Evolutionary conservation across 30 jellyfish, hydroid and myxozoan genomes (phyloP), one percentile per base, ranked within the genome.

Genomic region (Pseudorhiza aurosa): DNA sequence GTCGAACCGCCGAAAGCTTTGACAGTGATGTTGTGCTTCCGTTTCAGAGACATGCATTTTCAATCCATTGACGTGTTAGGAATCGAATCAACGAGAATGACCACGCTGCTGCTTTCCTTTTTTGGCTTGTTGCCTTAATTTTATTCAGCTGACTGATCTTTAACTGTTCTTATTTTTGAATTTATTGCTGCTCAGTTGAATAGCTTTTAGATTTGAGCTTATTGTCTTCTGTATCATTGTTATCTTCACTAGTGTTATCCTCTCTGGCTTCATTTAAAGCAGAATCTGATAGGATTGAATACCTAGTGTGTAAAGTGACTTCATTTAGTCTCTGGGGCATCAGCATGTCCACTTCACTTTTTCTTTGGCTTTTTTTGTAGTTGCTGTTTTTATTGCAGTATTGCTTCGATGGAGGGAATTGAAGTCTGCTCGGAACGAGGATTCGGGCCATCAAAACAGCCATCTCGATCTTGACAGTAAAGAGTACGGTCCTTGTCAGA

Each of bases 1-100:
- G 84, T 70, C 30, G 84, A 70, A 25, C 84, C 84, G 47, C 69
- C 35, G 72, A 70, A 70, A 43, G 84, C 55, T 46, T 70, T 70
- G 33, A 70, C 84, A 70, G 70, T 44, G 57, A 70, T 15, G 17
- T 70, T 70, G 29, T 70, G 55, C 57, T 70, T 70, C 31, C 84
- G 71, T 1, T 70, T 70, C 84, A 70, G 70, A 24, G 84, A 70
- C 70, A 27, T 49, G 69, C 65, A 70, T 44, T 49, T 70, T 70
- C 57, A 24, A 15, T 22, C 84, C 84, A 49, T 70, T 71, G 84
- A 45, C 56, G 56, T 46, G 84, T 46, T 70, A 2, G 82, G 82
- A 45, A 68, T 68, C 46, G 68, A 68, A 42, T 68, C 82, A 17
- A 67, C 82, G 12, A 68, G 67, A 2, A 42, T 68, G 19, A 44